These are phyloP conservation scores for Hemistola chrysoprasaria DNA, from an alignment of 2,888 invertebrate species.

Conservation along the genomic window DNA sequence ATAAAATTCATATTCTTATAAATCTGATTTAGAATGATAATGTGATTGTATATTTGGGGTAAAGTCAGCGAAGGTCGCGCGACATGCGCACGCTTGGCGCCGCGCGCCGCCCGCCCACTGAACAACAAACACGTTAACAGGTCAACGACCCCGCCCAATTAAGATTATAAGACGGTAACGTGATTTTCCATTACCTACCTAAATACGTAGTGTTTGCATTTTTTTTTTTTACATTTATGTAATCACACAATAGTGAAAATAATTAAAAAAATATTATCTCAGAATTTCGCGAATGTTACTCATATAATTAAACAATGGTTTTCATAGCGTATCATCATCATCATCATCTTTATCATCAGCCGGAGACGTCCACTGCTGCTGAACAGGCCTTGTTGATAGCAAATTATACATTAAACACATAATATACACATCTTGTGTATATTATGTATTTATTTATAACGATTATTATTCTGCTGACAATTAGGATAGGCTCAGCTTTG, in stretches of 20 bases:
- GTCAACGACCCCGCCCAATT: slow-evolving; percentile 48
- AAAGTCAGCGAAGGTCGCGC: slow-evolving; percentile 63
- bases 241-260: slow-evolving; percentile 2
- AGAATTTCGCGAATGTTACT: no score
- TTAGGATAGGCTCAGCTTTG: no score
- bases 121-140: slow-evolving; percentile 58
- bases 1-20: no score
- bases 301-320: neutral
- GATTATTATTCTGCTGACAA: no score
- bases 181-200: slow-evolving; percentile 4
- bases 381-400: no score
- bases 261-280: no score
- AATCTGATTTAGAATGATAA: no score
- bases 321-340: neutral
- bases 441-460: no score
- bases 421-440: no score
- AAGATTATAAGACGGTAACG: slow-evolving; percentile 10
- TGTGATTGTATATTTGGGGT: slow-evolving; percentile 46
- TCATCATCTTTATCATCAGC: neutral
- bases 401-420: no score
- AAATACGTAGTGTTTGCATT: slow-evolving; percentile 3
- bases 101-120: slow-evolving; percentile 63
- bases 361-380: no score
- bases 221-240: no score
- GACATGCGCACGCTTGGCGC: slow-evolving; percentile 47